phyloP scores from a whole-genome alignment of 2,797 vertebrate species.

The Crocidura indochinensis region DNA sequence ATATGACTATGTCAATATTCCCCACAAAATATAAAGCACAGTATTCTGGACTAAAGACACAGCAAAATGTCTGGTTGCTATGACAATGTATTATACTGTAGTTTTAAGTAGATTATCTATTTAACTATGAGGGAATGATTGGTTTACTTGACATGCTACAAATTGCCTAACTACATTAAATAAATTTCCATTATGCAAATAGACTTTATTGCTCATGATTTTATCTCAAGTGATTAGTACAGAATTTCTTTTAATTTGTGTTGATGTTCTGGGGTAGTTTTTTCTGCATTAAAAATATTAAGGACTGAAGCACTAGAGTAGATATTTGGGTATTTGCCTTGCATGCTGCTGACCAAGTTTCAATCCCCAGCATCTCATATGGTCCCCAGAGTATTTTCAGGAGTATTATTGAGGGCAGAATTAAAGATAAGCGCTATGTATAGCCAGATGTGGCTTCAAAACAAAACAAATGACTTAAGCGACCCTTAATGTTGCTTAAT shows the following conservation, averaged over 20 bases:
- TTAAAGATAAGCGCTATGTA: too few relatives aligned
- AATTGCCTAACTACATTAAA: not conserved
- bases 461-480: not conserved
- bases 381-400: too few relatives aligned
- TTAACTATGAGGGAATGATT: not conserved
- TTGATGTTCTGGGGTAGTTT: not conserved
- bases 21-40: not conserved
- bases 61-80: not conserved
- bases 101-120: not conserved
- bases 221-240: conserved; percentile 3
- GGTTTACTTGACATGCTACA: not conserved
- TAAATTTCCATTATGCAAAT: conserved; percentile 5
- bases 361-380: too few relatives aligned
- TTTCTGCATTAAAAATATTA: conserved; percentile 5
- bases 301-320: too few relatives aligned
- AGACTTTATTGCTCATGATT: conserved; percentile 5
- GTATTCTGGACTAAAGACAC: not conserved
- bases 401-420: too few relatives aligned
- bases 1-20: not conserved
- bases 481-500: not conserved
- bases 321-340: too few relatives aligned
- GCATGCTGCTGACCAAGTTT: too few relatives aligned
- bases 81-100: not conserved
- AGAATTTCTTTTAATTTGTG: not conserved
- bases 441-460: too few relatives aligned